Evolutionary conservation across 1,140 invertebrate species (phyloP).

Genomic region (Hylyphantes graminicola): DNA sequence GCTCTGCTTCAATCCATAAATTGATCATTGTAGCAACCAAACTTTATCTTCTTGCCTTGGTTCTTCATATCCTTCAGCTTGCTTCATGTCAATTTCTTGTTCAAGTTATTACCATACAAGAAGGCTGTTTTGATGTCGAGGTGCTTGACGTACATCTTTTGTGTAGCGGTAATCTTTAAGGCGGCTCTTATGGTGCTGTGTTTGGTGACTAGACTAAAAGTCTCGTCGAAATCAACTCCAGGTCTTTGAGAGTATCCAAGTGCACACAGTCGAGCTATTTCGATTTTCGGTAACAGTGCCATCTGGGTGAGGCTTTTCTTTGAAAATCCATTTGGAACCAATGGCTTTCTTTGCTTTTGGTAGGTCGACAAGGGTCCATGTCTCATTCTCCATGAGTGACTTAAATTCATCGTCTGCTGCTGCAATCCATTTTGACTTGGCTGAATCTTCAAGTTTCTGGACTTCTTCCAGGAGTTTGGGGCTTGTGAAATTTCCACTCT

Average conservation of each 20-base stretch:
- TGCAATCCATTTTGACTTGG: too few relatives aligned
- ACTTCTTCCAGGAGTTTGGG: too few relatives aligned
- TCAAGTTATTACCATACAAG: conserved; percentile 18
- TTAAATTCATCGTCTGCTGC: conserved; percentile 22
- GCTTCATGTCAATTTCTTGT: neutral
- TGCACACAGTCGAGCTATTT: conserved; percentile 33
- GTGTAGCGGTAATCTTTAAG: conserved; percentile 55
- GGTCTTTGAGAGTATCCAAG: conserved; percentile 24
- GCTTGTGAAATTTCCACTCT: too few relatives aligned
- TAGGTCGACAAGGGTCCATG: neutral
- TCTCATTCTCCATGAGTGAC: conserved; percentile 19
- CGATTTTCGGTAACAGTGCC: neutral
- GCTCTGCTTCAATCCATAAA: conserved; percentile 41
- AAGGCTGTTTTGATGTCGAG: conserved; percentile 28
- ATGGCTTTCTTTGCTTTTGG: conserved; percentile 15
- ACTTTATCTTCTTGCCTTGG: neutral
- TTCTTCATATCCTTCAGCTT: neutral
- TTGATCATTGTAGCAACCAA: conserved; percentile 25
- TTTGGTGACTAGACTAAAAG: conserved; percentile 1
- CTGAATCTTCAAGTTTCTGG: too few relatives aligned
- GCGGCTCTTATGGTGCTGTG: neutral
- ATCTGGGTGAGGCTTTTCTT: conserved; percentile 40
- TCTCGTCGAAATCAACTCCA: neutral
- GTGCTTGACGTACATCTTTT: conserved; percentile 42
- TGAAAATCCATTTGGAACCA: conserved; percentile 51